Percentiles rank a stretch among this genome's conserved stretches.
phyloP scores from a whole-genome alignment of 2,797 vertebrate species.

The Periparus ater region DNA sequence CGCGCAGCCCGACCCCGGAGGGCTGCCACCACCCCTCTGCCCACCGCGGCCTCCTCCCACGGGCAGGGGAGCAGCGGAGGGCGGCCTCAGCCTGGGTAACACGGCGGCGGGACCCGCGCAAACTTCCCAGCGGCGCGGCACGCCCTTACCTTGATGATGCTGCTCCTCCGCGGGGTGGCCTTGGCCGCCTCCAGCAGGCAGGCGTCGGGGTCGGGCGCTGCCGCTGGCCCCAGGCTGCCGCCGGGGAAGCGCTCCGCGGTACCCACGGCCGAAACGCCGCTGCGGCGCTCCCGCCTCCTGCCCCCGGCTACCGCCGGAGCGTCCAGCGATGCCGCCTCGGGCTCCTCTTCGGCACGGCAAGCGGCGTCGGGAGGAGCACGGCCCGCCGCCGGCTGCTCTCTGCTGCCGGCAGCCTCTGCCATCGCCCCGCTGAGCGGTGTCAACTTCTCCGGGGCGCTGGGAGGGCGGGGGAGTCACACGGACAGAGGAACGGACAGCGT shows the following conservation, averaged over 20 bases:
- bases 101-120: not conserved
- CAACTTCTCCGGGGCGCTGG: not conserved
- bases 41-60: not conserved
- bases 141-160: slow-evolving; percentile 80
- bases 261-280: slow-evolving; percentile 58
- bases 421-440: not conserved
- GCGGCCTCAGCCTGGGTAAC: not conserved
- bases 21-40: not conserved
- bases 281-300: slow-evolving; percentile 68
- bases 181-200: slow-evolving; percentile 76
- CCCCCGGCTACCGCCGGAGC: not conserved
- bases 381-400: slow-evolving; percentile 14
- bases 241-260: slow-evolving; percentile 22
- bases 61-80: too few species aligned
- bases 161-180: slow-evolving; percentile 78
- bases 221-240: not conserved
- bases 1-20: not conserved
- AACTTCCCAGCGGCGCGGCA: not conserved
- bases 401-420: slow-evolving; percentile 66
- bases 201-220: slow-evolving; percentile 57
- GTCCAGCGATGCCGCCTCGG: slow-evolving; percentile 30
- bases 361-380: slow-evolving; percentile 1
- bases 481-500: not conserved
- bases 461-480: not conserved
- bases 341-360: slow-evolving; percentile 55